A percentile compares a stretch with the other conserved stretches of the same genome.
Evolutionary conservation across 2,888 invertebrate genomes (phyloP).

Genomic region (Pseudanteris insignis): DNA sequence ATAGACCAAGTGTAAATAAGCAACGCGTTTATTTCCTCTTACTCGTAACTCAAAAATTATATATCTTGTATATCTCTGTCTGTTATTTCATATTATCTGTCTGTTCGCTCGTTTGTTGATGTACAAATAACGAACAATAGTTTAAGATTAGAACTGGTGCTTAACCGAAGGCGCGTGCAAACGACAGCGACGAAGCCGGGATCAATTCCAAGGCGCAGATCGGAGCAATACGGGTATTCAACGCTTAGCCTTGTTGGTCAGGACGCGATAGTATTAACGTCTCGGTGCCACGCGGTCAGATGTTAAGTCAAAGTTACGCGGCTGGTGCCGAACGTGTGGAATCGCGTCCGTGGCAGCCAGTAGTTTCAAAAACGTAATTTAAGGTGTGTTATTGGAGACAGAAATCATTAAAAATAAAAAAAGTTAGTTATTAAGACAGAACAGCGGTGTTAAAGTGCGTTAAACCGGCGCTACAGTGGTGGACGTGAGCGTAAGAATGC

Average conservation of each 20-base stretch:
- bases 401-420: no score
- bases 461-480: slow-evolving; percentile 2
- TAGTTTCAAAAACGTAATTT: slow-evolving; percentile 13
- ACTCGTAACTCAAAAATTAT: no score
- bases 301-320: slow-evolving; percentile 22
- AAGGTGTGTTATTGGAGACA: no score
- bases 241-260: slow-evolving; percentile 54
- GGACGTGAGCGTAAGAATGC: no score
- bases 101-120: neutral
- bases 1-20: slow-evolving; percentile 37
- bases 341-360: slow-evolving; percentile 20
- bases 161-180: slow-evolving; percentile 11
- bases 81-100: slow-evolving; percentile 3
- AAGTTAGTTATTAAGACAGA: no score
- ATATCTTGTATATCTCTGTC: no score
- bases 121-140: neutral
- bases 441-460: no score
- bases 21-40: slow-evolving; percentile 15
- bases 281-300: slow-evolving; percentile 44
- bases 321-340: slow-evolving; percentile 12
- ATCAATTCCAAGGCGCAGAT: slow-evolving; percentile 57
- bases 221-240: slow-evolving; percentile 65
- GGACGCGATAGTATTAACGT: slow-evolving; percentile 56
- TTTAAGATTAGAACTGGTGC: slow-evolving; percentile 10
- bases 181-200: slow-evolving; percentile 41